Evolutionary conservation across 2,797 vertebrate genomes (phyloP).

Genomic region (Yasuhikotakia modesta): DNA sequence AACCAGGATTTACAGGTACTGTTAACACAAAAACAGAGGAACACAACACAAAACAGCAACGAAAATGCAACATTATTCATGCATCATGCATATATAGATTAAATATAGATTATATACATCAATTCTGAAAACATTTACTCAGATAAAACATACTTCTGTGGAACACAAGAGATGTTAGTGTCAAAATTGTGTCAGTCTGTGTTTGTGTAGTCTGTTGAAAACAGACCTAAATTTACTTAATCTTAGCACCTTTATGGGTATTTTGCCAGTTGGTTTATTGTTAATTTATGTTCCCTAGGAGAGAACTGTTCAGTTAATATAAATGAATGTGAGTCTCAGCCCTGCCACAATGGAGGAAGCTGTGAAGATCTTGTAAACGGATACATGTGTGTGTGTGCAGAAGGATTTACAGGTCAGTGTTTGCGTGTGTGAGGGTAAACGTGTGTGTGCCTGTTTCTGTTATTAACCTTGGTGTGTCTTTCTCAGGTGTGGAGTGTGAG

Average conservation of each 20-base stretch:
- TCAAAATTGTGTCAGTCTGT: no score
- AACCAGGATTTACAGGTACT: constrained; percentile 86
- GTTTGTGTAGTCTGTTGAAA: no score
- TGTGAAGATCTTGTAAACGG: constrained; percentile 82
- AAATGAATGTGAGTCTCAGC: constrained; percentile 85
- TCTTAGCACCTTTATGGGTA: no score
- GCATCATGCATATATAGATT: no score
- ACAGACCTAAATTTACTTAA: not conserved
- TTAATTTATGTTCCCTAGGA: constrained; percentile 69
- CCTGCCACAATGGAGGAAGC: constrained; percentile 82
- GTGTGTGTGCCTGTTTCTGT: not conserved
- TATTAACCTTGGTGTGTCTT: constrained; percentile 7
- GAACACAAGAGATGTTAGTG: no score
- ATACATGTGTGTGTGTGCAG: constrained; percentile 80
- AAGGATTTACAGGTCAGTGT: constrained; percentile 85
- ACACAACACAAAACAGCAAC: no score
- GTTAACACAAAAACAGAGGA: not conserved
- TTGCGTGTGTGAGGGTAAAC: not conserved
- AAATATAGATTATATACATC: no score
- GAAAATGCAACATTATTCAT: no score
- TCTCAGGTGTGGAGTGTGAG: constrained; percentile 84
- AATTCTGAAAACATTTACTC: no score
- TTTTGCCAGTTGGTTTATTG: not conserved
- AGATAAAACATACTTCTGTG: no score
- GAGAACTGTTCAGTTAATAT: constrained; percentile 84